Conservation (phyloP, 2,888 invertebrate genomes). For the Cosmia trapezina region DNA sequence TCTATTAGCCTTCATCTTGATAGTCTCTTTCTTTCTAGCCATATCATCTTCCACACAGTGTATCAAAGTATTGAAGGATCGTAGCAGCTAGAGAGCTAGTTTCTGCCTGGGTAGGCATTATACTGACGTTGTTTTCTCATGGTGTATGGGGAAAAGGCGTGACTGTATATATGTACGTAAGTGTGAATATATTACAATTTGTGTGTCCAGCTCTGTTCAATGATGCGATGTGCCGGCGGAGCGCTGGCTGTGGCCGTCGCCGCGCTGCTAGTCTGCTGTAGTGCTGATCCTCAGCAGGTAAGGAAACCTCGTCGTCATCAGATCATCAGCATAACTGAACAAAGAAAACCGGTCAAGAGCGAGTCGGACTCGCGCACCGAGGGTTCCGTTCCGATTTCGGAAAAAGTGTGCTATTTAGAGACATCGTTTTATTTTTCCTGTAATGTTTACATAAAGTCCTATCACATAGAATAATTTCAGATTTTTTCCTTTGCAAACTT, state of each 20-base stretch:
- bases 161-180: not conserved
- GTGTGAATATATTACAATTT: not conserved
- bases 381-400: too few species aligned
- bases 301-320: not conserved
- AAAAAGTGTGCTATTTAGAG: too few species aligned
- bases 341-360: not conserved
- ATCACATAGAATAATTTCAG: too few species aligned
- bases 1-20: not conserved
- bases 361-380: too few species aligned
- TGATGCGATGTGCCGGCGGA: constrained; percentile 80
- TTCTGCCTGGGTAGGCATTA: too few species aligned
- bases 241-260: constrained; percentile 79
- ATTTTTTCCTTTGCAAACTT: too few species aligned
- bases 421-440: too few species aligned
- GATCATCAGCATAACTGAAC: not conserved
- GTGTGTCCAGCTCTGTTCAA: constrained; percentile 66
- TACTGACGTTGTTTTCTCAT: too few species aligned
- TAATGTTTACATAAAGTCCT: too few species aligned
- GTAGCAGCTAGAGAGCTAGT: too few species aligned
- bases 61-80: not conserved
- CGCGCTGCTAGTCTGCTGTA: constrained; percentile 82
- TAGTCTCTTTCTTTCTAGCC: not conserved
- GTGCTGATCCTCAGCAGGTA: constrained; percentile 84
- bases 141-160: too few species aligned
- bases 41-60: not conserved